Percentiles rank a stretch among this genome's conserved stretches.
Evolutionary conservation across 2,113 vertebrate species (phyloP).

Genomic region (Pungitius pungitius): DNA sequence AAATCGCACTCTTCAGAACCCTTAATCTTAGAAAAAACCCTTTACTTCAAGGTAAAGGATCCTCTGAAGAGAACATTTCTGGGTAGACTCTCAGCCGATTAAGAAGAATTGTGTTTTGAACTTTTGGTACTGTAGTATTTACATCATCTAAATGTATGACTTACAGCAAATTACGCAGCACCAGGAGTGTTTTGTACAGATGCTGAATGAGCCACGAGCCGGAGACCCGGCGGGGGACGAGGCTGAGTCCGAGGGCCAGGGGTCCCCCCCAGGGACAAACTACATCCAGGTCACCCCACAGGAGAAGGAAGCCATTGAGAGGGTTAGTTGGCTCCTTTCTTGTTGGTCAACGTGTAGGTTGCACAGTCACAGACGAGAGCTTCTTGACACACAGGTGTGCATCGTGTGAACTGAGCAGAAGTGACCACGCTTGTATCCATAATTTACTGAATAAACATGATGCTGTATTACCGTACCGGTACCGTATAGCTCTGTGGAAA

Average conservation of each 20-base stretch:
- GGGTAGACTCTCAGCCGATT: not conserved
- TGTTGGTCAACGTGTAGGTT: not conserved
- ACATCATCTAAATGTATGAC: slow-evolving; percentile 5
- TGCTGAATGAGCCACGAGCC: slow-evolving; percentile 80
- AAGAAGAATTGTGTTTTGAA: not conserved
- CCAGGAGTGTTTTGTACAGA: slow-evolving; percentile 83
- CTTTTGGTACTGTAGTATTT: not conserved
- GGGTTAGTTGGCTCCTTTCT: slow-evolving; percentile 64
- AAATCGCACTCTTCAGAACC: not conserved
- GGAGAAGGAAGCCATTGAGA: slow-evolving; percentile 84
- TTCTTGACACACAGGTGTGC: not conserved
- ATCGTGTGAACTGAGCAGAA: not conserved
- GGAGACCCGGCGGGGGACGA: slow-evolving; percentile 65
- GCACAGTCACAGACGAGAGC: not conserved
- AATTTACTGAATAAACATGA: too few species aligned
- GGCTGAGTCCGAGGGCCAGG: slow-evolving; percentile 67
- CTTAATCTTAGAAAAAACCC: not conserved
- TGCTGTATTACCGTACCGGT: too few species aligned
- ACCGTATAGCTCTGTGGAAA: too few species aligned
- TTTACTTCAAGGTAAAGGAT: not conserved
- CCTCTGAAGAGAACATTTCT: not conserved
- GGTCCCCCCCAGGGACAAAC: slow-evolving; percentile 69
- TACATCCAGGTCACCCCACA: slow-evolving; percentile 85
- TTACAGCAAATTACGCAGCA: slow-evolving; percentile 84
- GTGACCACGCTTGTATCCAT: too few species aligned